Evolutionary conservation across 2,888 invertebrate genomes (phyloP), one percentile per base, ranked within the genome.

Genomic region (Parelbella ahira): DNA sequence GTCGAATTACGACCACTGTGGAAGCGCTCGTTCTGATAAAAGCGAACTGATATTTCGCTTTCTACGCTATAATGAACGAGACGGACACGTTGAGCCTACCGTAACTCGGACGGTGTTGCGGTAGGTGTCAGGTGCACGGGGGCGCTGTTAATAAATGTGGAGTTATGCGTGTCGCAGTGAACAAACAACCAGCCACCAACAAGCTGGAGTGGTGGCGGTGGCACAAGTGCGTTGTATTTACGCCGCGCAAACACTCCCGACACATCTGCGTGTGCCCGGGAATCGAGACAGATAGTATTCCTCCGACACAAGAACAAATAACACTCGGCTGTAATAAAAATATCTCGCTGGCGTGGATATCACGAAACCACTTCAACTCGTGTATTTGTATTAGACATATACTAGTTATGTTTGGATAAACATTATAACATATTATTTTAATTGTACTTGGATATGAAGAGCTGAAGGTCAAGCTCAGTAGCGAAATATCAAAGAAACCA

Each of bases 221-320:
- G 57, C 66, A 70, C 74, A 69, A 80, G 75, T 76, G 76, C 61
- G 63, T 68, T 45, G 67, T 86, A 79, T 86, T 87, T 87, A 74
- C 63, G 59, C 58, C 49, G 48, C 42, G 66, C 80, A 86, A 84
- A 86, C 74, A 86, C 65, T 70, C 69, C 77, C 59, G 68, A 56
- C 72, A 67, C 68, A 68, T 68, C 66, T 64, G 53, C 67, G n/a
- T n/a, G n/a, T n/a, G n/a, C n/a, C n/a, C 59, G 52, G 57, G 55
- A 58, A 59, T 60, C 63, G 60, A 56, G 59, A 63, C 58, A 67
- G 66, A 77, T 77, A 71, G 71, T 70, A 64, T 49, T 51, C 64
- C 59, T 58, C 50, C 49, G 60, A 63, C 53, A 61, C 48, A 60
- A 56, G 54, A 60, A 62, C 66, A 68, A 68, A 73, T 61, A 61